Base-by-base conservation (phyloP, 2,797 vertebrate species). In the Hydrocynus forskahlii region DNA sequence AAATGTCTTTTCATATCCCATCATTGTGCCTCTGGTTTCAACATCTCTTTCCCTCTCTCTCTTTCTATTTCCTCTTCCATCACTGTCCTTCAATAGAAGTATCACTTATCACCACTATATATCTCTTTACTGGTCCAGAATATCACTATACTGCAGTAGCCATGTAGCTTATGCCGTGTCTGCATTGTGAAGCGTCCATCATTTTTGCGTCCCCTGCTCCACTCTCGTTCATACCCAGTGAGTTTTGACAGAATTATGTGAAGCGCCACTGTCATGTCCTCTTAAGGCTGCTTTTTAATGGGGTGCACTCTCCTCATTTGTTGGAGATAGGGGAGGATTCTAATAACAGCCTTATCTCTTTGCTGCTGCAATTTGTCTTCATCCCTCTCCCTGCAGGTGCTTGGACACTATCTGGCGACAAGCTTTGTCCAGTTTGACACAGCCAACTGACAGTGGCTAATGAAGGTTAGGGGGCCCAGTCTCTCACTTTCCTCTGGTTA, bases 381-480 rank as follows among this genome's bases (percentile, higher is more conserved):
- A 38, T 86, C 87, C 69, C 62, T 50, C 67, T 69, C 75, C 63
- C 81, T 60, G 67, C 81, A 57, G 84, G 73, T 75, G 79, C 86
- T 86, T 59, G 76, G 72, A 68, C 74, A 7, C 75, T 82, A 89
- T 89, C 81, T 59, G 73, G 63, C 68, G n/a, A 78, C 75, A 21
- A 60, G 80, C 85, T 84, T 88, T 87, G 85, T 86, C 78, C 83
- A 29, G 57, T 81, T 84, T 83, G 48, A 81, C 74, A 78, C 68
- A 69, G 81, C 83, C 86, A 45, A 13, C 86, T 74, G 87, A 88
- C 79, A 76, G 79, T 21, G 25, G 25, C 86, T 92, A 92, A 92
- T 92, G 90, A 92, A 93, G 91, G 92, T 92, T 89, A 89, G 82
- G 1, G 35, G 85, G 67, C 87, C 76, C 87, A 79, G 78, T 66